Evolutionary conservation across 2,797 vertebrate species (phyloP).

Genomic region (Remorina albescens): DNA sequence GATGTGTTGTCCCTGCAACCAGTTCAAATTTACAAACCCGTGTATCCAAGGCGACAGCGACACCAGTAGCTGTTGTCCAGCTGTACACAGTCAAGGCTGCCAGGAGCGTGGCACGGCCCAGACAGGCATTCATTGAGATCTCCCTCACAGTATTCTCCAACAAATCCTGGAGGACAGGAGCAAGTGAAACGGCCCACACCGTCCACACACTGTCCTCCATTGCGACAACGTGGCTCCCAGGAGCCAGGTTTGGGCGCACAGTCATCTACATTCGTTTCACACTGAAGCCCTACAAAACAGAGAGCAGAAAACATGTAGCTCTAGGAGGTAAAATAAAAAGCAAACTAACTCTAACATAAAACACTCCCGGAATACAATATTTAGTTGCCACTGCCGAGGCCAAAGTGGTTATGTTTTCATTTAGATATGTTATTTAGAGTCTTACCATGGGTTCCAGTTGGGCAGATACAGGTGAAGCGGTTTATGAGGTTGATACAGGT

Average conservation of each 20-base stretch:
- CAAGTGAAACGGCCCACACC: slow-evolving; percentile 91
- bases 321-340: background rate
- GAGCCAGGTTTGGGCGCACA: slow-evolving; percentile 79
- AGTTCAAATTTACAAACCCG: slow-evolving; percentile 77
- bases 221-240: slow-evolving; percentile 78
- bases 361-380: background rate
- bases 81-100: slow-evolving; percentile 92
- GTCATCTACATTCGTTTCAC: slow-evolving; percentile 85
- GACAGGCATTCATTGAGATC: slow-evolving; percentile 94
- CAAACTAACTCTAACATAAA: background rate
- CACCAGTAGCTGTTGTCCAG: slow-evolving; percentile 90
- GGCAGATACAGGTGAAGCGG: slow-evolving; percentile 91
- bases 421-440: background rate
- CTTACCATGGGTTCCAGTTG: slow-evolving; percentile 91
- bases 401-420: too few species aligned
- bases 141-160: slow-evolving; percentile 92
- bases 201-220: slow-evolving; percentile 89
- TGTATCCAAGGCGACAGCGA: slow-evolving; percentile 91
- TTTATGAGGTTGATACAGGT: slow-evolving; percentile 94
- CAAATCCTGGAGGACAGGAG: slow-evolving; percentile 89
- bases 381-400: background rate
- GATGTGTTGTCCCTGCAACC: background rate
- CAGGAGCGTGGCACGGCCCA: slow-evolving; percentile 86
- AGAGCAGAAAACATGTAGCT: background rate
- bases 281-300: slow-evolving; percentile 76